A percentile compares a stretch with the other conserved stretches of the same genome.
Conservation (phyloP, 2,113 vertebrate species). For the Gobius niger region DNA sequence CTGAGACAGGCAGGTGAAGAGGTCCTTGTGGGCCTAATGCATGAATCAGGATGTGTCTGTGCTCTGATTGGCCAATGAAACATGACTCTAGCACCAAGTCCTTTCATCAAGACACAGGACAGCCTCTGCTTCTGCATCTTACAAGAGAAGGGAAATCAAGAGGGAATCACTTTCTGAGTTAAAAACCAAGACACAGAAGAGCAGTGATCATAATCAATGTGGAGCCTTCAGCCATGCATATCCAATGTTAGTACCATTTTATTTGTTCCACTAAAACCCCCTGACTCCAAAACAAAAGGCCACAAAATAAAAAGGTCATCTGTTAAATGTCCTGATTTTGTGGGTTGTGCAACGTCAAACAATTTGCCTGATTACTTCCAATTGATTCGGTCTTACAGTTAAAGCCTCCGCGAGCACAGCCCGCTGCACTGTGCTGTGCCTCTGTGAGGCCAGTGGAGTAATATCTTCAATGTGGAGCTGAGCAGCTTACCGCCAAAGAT, state of each 20-base stretch:
- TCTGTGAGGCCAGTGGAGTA: slow-evolving; percentile 65
- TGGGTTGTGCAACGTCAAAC: slow-evolving; percentile 78
- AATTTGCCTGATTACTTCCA: slow-evolving; percentile 84
- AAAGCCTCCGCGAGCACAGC: slow-evolving; percentile 59
- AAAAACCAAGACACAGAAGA: slow-evolving; percentile 3
- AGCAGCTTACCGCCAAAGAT: slow-evolving; percentile 76
- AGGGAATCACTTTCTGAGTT: background rate
- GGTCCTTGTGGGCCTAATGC: slow-evolving; percentile 18
- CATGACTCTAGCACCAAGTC: background rate
- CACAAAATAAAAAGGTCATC: slow-evolving; percentile 75
- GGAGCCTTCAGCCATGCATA: slow-evolving; percentile 19
- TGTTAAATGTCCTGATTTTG: slow-evolving; percentile 81
- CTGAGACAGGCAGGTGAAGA: slow-evolving; percentile 35
- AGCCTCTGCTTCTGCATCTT: background rate
- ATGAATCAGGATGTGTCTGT: slow-evolving; percentile 15
- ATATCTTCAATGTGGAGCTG: slow-evolving; percentile 76
- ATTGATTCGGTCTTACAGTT: slow-evolving; percentile 77
- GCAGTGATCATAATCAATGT: slow-evolving; percentile 17
- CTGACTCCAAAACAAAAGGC: slow-evolving; percentile 56
- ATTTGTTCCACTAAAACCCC: slow-evolving; percentile 49
- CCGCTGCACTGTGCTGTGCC: slow-evolving; percentile 45
- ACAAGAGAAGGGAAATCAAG: background rate
- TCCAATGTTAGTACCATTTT: slow-evolving; percentile 20
- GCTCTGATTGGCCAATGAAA: slow-evolving; percentile 6
- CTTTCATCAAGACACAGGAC: background rate